Conservation (phyloP, 2,113 vertebrate genomes). For the Mola mola region DNA sequence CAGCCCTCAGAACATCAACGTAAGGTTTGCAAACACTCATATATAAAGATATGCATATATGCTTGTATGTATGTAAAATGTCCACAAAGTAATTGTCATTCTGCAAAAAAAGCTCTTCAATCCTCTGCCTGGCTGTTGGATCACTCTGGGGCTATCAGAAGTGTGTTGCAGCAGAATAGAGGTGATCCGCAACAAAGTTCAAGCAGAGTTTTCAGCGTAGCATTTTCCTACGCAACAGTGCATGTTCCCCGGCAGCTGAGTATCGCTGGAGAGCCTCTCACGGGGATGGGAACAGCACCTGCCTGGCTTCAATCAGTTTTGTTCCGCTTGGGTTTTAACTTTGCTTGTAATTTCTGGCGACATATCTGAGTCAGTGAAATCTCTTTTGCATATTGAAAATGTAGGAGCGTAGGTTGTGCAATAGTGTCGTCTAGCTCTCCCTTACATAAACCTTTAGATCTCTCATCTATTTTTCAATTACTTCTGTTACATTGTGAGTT, state of each 20-base stretch:
- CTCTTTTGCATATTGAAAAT: background rate
- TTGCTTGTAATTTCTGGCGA: background rate
- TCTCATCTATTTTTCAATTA: background rate
- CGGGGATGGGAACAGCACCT: slow-evolving; percentile 30
- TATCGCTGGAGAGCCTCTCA: slow-evolving; percentile 54
- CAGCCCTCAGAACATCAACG: background rate
- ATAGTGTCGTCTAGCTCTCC: background rate
- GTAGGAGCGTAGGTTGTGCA: background rate
- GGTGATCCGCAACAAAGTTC: slow-evolving; percentile 45
- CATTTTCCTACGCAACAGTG: slow-evolving; percentile 37
- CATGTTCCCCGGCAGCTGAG: slow-evolving; percentile 46
- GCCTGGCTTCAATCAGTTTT: slow-evolving; percentile 31
- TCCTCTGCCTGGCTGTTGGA: background rate
- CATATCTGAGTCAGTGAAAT: slow-evolving; percentile 17
- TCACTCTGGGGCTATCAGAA: slow-evolving; percentile 29
- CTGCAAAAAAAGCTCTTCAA: too few species aligned
- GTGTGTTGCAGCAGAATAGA: slow-evolving; percentile 38
- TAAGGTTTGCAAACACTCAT: background rate
- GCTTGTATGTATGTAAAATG: too few species aligned
- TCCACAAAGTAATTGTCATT: background rate
- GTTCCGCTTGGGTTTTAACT: slow-evolving; percentile 15
- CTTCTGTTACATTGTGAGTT: background rate
- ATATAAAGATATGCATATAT: too few species aligned
- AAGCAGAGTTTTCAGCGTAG: slow-evolving; percentile 50
- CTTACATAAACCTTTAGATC: background rate